These are phyloP conservation scores for Temnothorax rugatulus DNA, from an alignment of 2,888 invertebrate genomes.

Conservation along the genomic window DNA sequence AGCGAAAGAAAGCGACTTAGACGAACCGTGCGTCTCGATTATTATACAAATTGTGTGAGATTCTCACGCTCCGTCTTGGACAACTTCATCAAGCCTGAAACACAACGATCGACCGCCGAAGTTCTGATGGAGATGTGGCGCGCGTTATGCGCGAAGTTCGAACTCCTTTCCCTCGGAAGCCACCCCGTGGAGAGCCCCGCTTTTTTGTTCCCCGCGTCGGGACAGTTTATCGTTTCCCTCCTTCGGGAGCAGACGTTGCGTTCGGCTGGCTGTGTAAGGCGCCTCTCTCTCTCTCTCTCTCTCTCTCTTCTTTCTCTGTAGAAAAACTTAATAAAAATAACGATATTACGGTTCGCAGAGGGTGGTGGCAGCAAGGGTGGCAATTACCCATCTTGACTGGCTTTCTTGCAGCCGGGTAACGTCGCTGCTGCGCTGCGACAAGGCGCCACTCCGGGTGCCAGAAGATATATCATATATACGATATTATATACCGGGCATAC, in stretches of 20 bases:
- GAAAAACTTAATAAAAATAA: conserved; percentile 79
- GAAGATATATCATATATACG: conserved; percentile 63
- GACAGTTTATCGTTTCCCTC: conserved; percentile 69
- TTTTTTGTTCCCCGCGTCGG: not conserved
- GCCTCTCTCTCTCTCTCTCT: conserved; percentile 53
- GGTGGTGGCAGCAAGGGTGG: conserved; percentile 57
- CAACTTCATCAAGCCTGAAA: conserved; percentile 36
- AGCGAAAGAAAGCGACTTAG: not conserved
- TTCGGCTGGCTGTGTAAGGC: conserved; percentile 62
- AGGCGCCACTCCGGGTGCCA: conserved; percentile 46
- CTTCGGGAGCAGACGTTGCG: conserved; percentile 61
- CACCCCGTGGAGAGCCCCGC: conserved; percentile 18
- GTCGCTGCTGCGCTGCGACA: conserved; percentile 57
- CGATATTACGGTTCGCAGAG: conserved; percentile 68
- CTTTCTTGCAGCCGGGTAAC: conserved; percentile 62
- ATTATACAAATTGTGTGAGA: conserved; percentile 39
- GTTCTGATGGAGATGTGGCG: conserved; percentile 36
- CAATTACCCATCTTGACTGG: conserved; percentile 71
- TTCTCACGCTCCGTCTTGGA: conserved; percentile 5
- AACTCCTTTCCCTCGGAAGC: conserved; percentile 19
- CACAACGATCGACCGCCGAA: conserved; percentile 29
- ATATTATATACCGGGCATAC: conserved; percentile 60
- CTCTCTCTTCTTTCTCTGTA: conserved; percentile 6
- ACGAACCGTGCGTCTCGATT: not conserved
- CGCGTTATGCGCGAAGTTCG: conserved; percentile 61